Percentiles rank a stretch among this genome's conserved stretches.
phyloP scores from a whole-genome alignment of 2,113 vertebrate genomes.

The Meleagris gallopavo region DNA sequence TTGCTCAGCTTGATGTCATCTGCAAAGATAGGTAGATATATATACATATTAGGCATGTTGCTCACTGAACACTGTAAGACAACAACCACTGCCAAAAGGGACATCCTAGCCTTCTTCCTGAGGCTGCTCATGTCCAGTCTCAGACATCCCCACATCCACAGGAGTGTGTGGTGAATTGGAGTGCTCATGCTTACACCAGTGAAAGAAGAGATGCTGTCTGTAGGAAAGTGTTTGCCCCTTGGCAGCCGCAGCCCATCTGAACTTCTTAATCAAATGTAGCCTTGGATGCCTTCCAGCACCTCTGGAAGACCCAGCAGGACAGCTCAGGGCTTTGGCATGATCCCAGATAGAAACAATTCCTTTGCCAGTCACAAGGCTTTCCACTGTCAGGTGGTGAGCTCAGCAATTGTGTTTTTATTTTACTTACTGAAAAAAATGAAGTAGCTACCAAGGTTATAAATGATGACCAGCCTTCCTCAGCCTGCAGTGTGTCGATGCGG shows the following conservation, averaged over 20 bases:
- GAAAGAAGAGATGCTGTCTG: neutral
- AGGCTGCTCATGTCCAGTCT: rapidly evolving
- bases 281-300: neutral
- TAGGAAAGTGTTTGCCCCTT: neutral
- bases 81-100: neutral
- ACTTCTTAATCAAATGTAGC: neutral
- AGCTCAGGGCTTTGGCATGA: neutral
- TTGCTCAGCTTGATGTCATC: neutral
- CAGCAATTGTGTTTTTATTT: neutral
- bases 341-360: neutral
- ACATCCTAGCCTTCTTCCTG: neutral
- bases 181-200: neutral
- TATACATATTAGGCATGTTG: rapidly evolving
- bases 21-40: neutral
- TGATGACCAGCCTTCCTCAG: neutral
- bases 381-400: neutral
- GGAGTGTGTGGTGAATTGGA: neutral
- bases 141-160: neutral
- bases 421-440: conserved; percentile 8
- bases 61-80: neutral
- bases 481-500: neutral
- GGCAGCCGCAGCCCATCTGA: neutral
- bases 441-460: neutral
- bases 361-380: neutral
- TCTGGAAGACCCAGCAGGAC: neutral